phyloP scores from a whole-genome alignment of 1,140 invertebrate genomes.

The Scaptomyza montana region DNA sequence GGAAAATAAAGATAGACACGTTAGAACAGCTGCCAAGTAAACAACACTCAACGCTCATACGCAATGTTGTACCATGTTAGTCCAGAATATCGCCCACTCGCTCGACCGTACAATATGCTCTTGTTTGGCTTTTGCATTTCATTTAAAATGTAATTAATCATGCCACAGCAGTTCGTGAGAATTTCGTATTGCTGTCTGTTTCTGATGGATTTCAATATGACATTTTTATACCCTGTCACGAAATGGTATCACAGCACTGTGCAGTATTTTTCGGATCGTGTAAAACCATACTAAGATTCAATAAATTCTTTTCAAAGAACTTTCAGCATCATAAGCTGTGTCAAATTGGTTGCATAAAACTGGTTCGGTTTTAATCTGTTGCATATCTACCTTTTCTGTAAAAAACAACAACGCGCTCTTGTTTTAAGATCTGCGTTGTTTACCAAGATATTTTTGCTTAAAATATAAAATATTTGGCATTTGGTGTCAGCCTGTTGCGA shows the following conservation, averaged over 20 bases:
- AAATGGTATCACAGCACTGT: no score
- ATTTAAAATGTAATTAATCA: slow-evolving; percentile 65
- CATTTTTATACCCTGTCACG: slow-evolving; percentile 7
- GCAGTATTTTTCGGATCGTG: no score
- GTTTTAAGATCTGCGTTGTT: no score
- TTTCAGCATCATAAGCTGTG: no score
- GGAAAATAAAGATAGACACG: slow-evolving; percentile 12
- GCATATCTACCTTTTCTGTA: no score
- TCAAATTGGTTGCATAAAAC: no score
- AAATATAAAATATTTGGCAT: no score
- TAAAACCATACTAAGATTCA: no score
- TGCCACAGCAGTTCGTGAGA: slow-evolving; percentile 41
- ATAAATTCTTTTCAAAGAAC: no score
- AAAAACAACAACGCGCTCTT: no score
- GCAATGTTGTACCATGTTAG: slow-evolving; percentile 56
- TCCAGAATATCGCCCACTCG: slow-evolving; percentile 50
- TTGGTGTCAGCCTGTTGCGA: background rate
- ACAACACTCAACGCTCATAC: slow-evolving; percentile 57
- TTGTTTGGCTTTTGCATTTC: slow-evolving; percentile 31
- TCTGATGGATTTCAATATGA: slow-evolving; percentile 49
- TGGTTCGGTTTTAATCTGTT: no score
- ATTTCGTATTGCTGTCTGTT: slow-evolving; percentile 38
- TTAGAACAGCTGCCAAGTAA: slow-evolving; percentile 47
- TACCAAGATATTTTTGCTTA: background rate
- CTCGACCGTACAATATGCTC: slow-evolving; percentile 6